Conservation (phyloP, 2,797 vertebrate species). For the Aldrovandia affinis region DNA sequence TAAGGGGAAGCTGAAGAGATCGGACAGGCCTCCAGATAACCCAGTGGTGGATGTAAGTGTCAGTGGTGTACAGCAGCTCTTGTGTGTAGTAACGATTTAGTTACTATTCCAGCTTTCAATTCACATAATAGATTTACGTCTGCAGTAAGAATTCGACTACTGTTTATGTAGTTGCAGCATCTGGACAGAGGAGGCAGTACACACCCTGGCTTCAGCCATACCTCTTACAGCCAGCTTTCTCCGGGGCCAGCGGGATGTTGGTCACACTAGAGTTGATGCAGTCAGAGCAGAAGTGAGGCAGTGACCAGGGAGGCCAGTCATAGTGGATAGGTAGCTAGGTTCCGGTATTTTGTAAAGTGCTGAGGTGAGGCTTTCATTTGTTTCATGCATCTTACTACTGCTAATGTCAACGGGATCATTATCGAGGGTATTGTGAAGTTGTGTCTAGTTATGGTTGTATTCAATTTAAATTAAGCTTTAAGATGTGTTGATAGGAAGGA, state of each 20-base stretch:
- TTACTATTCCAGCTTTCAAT: neutral
- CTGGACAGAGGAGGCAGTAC: constrained; percentile 10
- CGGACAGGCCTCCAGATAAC: constrained; percentile 92
- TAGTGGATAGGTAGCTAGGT: constrained; percentile 12
- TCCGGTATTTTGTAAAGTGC: neutral
- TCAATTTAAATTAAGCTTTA: neutral
- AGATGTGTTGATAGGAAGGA: neutral
- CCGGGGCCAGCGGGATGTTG: neutral
- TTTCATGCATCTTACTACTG: neutral
- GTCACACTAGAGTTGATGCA: neutral
- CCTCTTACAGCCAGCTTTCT: neutral
- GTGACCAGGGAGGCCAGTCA: neutral
- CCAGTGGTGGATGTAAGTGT: constrained; percentile 90
- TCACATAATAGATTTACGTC: neutral
- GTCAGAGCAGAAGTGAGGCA: neutral
- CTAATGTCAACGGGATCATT: neutral
- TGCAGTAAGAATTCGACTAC: neutral
- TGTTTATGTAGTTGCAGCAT: neutral
- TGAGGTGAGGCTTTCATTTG: neutral
- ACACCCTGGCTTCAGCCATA: neutral
- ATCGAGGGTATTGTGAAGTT: neutral
- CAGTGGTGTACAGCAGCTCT: neutral
- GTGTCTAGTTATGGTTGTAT: neutral
- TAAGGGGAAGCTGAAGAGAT: constrained; percentile 85
- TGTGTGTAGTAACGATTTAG: neutral